Evolutionary conservation across 2,113 vertebrate genomes (phyloP), one percentile per base, ranked within the genome.

Genomic region (Tretioscincus oriximinensis): DNA sequence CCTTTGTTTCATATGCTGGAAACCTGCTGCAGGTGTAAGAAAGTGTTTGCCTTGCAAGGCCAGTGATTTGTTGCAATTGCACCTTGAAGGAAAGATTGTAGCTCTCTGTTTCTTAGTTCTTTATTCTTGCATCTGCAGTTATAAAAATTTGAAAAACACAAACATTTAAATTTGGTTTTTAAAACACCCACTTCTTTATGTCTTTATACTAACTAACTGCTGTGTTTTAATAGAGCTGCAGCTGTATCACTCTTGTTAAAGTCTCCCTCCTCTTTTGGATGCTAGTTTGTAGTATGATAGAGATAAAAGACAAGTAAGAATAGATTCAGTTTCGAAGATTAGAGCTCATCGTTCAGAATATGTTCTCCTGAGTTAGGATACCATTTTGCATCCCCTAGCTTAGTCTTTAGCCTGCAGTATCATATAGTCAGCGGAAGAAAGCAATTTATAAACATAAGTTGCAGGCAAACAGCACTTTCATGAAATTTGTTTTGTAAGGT

Each of bases 301-400:
- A 24, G 81, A 74, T 83, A 16, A 91, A 79, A 35, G 26, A 71
- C 80, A 73, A 65, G 69, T 4, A 81, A 76, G 29, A 12, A 24
- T 74, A 22, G 8, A 76, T 83, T 29, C 65, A 76, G 81, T 81
- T 75, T 84, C 66, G 84, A 61, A 64, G 45, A 20, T 14, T 64
- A 58, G 14, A 58, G 14, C 54, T 58, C 16, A 58, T 5, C 1
- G 14, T 58, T 16, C 4, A 58, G 16, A 2, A 1, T 58, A 58
- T 3, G 14, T 18, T 58, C 4, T 58, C 14, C 14, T 18, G 16
- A 18, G 11, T 18, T 58, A 58, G 12, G 12, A 18, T 58, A 18
- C 54, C 54, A 58, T 58, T 58, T 58, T 58, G 54, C 14, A 18
- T 16, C 4, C 12, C 54, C 54, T 58, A 58, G 16, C 54, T 18